Evolutionary conservation across 2,888 invertebrate genomes (phyloP).

Genomic region (Caenorhabditis becei): DNA sequence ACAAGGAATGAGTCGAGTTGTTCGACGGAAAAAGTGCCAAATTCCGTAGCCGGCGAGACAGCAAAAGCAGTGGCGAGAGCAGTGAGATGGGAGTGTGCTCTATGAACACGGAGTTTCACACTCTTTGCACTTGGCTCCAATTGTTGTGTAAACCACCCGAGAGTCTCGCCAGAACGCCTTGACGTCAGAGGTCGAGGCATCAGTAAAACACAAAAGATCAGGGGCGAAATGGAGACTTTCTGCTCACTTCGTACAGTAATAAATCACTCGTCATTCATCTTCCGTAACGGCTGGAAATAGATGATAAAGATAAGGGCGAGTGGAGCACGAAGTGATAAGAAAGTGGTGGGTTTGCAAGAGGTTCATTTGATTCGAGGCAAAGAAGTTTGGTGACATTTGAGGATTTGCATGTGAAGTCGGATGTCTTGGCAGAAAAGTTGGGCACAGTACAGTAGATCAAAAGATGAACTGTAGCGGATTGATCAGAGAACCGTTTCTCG

Average conservation of each 20-base stretch:
- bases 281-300: slow-evolving; percentile 8
- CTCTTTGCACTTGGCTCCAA: slow-evolving; percentile 22
- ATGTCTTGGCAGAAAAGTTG: background rate
- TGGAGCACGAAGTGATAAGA: slow-evolving; percentile 12
- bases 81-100: slow-evolving; percentile 6
- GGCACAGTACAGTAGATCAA: background rate
- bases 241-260: background rate
- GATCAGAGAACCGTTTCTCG: background rate
- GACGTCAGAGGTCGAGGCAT: slow-evolving; percentile 8
- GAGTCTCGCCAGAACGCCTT: slow-evolving; percentile 8
- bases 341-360: slow-evolving; percentile 7
- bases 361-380: background rate
- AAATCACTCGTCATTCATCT: background rate
- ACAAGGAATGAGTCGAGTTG: background rate
- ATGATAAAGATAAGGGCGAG: background rate
- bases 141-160: slow-evolving; percentile 10
- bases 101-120: slow-evolving; percentile 11
- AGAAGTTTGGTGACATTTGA: slow-evolving; percentile 33
- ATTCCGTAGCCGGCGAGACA: background rate
- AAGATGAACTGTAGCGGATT: slow-evolving; percentile 1
- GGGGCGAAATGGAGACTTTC: background rate
- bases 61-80: background rate
- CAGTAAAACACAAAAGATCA: slow-evolving; percentile 28
- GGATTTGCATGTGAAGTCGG: background rate
- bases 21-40: background rate